Evolutionary conservation across 2,113 vertebrate genomes (phyloP).

Genomic region (Syrmaticus mikado): DNA sequence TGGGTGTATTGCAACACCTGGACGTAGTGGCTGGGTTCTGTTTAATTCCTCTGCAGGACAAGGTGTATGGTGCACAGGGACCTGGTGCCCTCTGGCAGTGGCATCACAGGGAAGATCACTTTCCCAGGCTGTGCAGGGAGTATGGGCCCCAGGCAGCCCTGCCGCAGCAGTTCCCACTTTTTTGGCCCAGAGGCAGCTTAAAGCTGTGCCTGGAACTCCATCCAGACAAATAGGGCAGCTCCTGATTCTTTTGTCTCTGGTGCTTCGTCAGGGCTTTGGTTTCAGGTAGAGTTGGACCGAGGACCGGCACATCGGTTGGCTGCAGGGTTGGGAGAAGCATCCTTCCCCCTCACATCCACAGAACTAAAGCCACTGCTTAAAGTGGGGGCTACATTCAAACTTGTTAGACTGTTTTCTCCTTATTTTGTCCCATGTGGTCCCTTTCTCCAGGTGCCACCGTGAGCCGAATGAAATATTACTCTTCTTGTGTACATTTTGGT

Average conservation of each 20-base stretch:
- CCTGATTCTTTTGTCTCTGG: not conserved
- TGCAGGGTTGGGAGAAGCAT: not conserved
- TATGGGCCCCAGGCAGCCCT: not conserved
- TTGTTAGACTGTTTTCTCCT: not conserved
- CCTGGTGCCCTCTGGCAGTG: constrained; percentile 16
- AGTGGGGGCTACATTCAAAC: fast-evolving
- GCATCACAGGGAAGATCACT: not conserved
- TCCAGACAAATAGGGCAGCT: not conserved
- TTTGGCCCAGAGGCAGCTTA: constrained; percentile 31
- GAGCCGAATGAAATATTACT: not conserved
- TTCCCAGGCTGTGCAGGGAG: not conserved
- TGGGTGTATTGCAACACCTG: not conserved
- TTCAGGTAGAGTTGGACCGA: not conserved
- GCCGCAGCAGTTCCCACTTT: constrained; percentile 13
- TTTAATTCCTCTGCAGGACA: not conserved
- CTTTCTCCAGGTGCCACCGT: not conserved
- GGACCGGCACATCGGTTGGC: fast-evolving
- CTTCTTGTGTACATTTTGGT: not conserved
- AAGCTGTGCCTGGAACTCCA: not conserved
- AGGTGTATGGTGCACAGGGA: fast-evolving
- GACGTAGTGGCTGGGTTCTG: not conserved
- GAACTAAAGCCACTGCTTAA: not conserved
- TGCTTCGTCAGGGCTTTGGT: not conserved
- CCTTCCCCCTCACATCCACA: not conserved
- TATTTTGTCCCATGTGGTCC: not conserved